Conservation (phyloP, 2,797 vertebrate species). For the Coregonus ussuriensis region DNA sequence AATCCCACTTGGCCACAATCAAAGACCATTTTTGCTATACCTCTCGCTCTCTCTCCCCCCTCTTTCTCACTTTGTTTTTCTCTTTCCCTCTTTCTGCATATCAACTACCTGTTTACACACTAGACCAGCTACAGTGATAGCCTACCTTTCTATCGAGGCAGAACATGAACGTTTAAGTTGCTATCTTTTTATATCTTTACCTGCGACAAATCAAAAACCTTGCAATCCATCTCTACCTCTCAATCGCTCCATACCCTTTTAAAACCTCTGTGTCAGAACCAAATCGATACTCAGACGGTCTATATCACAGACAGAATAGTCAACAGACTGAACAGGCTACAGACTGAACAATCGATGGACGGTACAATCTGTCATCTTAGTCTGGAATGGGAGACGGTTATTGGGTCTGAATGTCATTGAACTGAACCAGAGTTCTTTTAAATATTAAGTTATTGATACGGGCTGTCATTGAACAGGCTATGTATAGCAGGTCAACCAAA, state of each 20-base stretch:
- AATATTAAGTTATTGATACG: background rate
- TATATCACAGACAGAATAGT: background rate
- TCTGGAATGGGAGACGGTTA: background rate
- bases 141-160: background rate
- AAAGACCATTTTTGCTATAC: background rate
- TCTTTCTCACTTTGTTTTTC: background rate
- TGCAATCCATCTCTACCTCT: background rate
- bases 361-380: background rate
- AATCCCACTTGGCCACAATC: background rate
- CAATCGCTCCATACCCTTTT: background rate
- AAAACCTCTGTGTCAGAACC: background rate
- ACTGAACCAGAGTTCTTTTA: background rate
- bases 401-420: background rate
- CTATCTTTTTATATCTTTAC: background rate
- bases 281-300: background rate
- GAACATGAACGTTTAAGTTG: background rate
- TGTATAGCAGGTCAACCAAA: slow-evolving; percentile 1
- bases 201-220: background rate
- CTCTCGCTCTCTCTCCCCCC: background rate
- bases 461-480: background rate
- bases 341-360: background rate
- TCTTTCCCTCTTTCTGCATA: background rate
- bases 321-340: background rate
- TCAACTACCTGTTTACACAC: background rate
- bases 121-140: background rate